These are phyloP conservation scores for Plebejus anna DNA, from an alignment of 2,888 invertebrate species.

Conservation along the genomic window DNA sequence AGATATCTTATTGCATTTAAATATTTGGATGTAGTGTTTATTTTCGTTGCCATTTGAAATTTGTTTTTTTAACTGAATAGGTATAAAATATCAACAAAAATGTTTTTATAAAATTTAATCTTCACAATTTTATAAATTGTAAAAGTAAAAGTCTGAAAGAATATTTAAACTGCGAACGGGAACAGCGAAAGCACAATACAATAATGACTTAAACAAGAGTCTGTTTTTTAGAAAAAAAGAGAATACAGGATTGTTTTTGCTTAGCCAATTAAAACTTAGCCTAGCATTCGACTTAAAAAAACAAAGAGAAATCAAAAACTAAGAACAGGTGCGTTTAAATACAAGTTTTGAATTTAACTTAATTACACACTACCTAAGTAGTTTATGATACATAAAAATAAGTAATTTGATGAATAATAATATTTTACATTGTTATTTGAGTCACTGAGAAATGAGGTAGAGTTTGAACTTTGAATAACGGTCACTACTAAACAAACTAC, in stretches of 20 bases:
- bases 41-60: neutral
- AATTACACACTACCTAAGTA: neutral
- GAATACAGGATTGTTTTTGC: constrained; percentile 11
- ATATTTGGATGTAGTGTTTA: neutral
- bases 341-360: neutral
- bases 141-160: neutral
- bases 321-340: neutral
- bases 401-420: neutral
- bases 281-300: constrained; percentile 2
- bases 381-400: too few relatives aligned
- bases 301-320: neutral
- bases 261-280: constrained; percentile 28
- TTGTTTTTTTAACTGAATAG: neutral
- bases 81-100: neutral
- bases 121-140: neutral
- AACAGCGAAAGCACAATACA: neutral
- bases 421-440: neutral
- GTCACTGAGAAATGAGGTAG: neutral
- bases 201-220: neutral
- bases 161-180: neutral
- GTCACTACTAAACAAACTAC: neutral
- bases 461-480: neutral
- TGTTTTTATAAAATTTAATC: neutral
- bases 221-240: neutral
- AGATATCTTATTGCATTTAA: constrained; percentile 19